Percentiles rank a stretch among this genome's conserved stretches.
These are phyloP conservation scores for Mythimna ferrago DNA, from an alignment of 2,888 invertebrate genomes.

Conservation along the genomic window DNA sequence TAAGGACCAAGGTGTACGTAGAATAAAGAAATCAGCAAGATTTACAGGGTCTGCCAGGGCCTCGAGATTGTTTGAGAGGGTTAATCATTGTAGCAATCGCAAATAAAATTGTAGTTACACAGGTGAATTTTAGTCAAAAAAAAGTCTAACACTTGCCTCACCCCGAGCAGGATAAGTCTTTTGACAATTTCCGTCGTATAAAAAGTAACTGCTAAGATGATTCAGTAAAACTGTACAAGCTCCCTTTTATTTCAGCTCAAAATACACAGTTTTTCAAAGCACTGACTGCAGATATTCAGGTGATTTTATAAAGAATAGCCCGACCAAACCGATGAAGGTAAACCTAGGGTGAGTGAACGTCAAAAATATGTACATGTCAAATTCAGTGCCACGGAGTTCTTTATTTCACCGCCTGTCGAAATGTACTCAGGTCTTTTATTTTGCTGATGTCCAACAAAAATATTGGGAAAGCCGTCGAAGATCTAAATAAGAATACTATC, in stretches of 20 bases:
- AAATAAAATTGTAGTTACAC: too few species aligned
- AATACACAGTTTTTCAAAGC: not conserved
- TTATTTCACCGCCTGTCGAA: slow-evolving; percentile 1
- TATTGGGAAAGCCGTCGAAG: not conserved
- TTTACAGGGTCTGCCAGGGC: too few species aligned
- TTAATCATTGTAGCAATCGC: too few species aligned
- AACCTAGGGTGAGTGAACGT: slow-evolving; percentile 25
- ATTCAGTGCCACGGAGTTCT: slow-evolving; percentile 25
- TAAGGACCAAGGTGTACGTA: too few species aligned
- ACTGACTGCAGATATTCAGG: not conserved
- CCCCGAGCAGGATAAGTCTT: too few species aligned
- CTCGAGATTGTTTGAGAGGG: too few species aligned
- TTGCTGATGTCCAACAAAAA: not conserved
- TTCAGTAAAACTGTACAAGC: not conserved
- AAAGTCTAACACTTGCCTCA: too few species aligned
- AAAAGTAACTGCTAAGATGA: too few species aligned
- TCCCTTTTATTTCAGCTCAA: not conserved
- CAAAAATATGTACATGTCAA: slow-evolving; percentile 44
- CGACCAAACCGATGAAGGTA: slow-evolving; percentile 18
- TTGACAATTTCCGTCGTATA: too few species aligned
- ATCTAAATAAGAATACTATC: not conserved
- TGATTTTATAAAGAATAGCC: slow-evolving; percentile 12
- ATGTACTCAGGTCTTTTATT: not conserved
- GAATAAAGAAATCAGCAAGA: too few species aligned
- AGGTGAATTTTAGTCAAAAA: too few species aligned